Conservation (phyloP, 2,113 vertebrate species). For the Dinomys branickii region DNA sequence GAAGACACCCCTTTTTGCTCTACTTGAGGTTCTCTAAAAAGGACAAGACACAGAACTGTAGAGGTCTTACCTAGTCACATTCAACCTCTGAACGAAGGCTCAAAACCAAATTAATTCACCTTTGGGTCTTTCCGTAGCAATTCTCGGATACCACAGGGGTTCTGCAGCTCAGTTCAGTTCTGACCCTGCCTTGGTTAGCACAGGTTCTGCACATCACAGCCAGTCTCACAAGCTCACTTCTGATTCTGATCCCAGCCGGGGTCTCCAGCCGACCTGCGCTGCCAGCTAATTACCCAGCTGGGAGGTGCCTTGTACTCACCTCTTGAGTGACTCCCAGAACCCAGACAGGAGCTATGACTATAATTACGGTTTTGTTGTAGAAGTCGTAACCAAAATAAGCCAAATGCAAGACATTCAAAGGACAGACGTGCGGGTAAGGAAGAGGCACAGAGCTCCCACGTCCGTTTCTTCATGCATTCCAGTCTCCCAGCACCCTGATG, state of each 20-base stretch:
- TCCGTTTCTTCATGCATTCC: too few relatives aligned
- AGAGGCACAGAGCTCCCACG: background rate
- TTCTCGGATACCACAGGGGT: background rate
- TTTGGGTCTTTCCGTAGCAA: background rate
- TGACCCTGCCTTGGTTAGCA: background rate
- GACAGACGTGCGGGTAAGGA: rapidly evolving
- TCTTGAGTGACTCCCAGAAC: background rate
- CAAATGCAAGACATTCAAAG: background rate
- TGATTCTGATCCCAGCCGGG: background rate
- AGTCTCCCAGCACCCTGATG: rapidly evolving
- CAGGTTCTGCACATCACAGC: background rate
- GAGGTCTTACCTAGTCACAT: background rate
- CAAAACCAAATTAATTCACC: background rate
- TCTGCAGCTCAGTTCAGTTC: background rate
- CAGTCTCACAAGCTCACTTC: background rate
- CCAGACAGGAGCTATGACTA: background rate
- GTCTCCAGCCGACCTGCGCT: background rate
- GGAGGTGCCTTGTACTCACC: background rate
- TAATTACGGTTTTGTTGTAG: background rate
- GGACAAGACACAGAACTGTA: background rate
- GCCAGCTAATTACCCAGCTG: background rate
- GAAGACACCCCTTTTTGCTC: background rate
- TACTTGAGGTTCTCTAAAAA: background rate
- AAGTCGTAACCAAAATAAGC: background rate
- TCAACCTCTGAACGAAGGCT: background rate